Base-by-base conservation (phyloP, 2,888 invertebrate species). In the Exephanes ischioxanthus region DNA sequence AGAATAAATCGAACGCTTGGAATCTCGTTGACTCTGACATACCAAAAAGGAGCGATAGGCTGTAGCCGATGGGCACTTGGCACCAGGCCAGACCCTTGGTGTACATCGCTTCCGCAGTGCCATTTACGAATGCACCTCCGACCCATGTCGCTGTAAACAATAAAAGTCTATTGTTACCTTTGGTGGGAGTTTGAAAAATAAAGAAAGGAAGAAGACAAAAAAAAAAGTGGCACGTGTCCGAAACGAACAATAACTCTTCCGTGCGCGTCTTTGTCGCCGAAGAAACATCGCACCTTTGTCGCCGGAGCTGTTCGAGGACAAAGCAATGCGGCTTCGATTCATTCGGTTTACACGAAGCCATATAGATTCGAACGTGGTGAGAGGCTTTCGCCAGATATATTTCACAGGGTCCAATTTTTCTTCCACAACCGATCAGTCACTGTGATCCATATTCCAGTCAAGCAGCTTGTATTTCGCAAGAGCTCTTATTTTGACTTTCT, bases 91-190 rank as follows among this genome's bases (percentile, higher is more conserved):
- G 92, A 51, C 96, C 96, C 80, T 94, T 94, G 73, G 95, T 95
- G 91, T 95, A 96, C 87, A 97, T 95, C 66, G 95, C 95, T 91
- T 97, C 97, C 14, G 97, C 96, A 75, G 97, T 96, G 63, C 97
- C 97, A 92, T 96, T 96, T 88, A 97, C 96, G 93, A 96, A 97
- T 22, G 96, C 96, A 71, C 96, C 96, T 73, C 97, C 97, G 51
- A 94, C 94, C 94, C 95, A 95, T 58, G 95, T 95, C 53, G 95
- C 95, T 94, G 92, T 3, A 91, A 89, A 66, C 63, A 78, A 80
- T 33, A 75, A 77, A 76, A 55, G 68, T 78, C 70, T 14, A 30
- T 68, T 53, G 63, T 63, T 63, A 63, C n/a, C 30, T 63, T 33
- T 16, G 16, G 45, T 48, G 45, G 45, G 3, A 48, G 3, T 48